A percentile compares a stretch with the other conserved stretches of the same genome.
Evolutionary conservation across 2,113 vertebrate species (phyloP).

Genomic region (Misgurnus mizolepis): DNA sequence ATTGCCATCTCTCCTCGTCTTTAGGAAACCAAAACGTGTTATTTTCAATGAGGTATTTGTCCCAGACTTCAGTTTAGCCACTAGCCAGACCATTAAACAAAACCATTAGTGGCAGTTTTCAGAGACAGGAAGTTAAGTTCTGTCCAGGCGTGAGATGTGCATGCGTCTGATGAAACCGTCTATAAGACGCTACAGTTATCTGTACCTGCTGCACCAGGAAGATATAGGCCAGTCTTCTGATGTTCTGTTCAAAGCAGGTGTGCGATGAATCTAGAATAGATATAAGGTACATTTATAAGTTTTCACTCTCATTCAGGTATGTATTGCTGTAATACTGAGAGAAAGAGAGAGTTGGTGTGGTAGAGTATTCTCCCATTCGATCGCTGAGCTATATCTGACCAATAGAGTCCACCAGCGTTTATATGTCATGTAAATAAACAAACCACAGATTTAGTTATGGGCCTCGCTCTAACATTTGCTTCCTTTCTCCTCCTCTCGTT

Average conservation of each 20-base stretch:
- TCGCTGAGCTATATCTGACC: neutral
- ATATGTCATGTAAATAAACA: conserved; percentile 55
- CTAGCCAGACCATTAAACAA: no score
- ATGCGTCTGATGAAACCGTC: no score
- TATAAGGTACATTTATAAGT: conserved; percentile 18
- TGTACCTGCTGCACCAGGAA: neutral
- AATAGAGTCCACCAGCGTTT: conserved; percentile 43
- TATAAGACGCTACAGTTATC: no score
- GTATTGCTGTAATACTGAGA: conserved; percentile 53
- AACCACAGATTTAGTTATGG: conserved; percentile 43
- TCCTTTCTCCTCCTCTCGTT: conserved; percentile 50
- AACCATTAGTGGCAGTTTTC: no score
- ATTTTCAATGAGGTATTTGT: no score
- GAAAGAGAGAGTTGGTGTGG: neutral
- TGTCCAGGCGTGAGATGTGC: no score
- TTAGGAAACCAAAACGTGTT: no score
- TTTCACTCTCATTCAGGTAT: conserved; percentile 54
- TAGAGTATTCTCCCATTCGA: neutral
- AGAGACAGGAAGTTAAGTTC: no score
- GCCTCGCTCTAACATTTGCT: conserved; percentile 1
- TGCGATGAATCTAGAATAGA: conserved; percentile 52
- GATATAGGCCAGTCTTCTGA: conserved; percentile 30
- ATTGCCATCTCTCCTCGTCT: no score
- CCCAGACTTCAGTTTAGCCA: no score
- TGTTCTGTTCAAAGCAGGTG: conserved; percentile 70